Conservation (phyloP, 2,888 invertebrate genomes). For the Falcaria lacertinaria region DNA sequence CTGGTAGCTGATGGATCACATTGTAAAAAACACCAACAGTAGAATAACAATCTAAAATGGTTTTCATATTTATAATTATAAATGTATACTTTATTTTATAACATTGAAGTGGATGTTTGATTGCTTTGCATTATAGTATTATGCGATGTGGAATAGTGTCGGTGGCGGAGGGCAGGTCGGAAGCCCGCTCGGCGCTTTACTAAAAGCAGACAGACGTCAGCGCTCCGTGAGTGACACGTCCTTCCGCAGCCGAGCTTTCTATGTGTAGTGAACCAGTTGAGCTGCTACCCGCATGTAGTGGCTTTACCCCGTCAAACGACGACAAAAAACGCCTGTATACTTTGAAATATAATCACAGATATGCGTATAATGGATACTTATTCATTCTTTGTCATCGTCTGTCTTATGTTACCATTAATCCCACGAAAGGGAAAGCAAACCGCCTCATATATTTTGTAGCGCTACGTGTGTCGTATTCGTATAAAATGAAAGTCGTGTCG, state of each 20-base stretch:
- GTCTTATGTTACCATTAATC: conserved; percentile 36
- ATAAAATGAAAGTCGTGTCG: conserved; percentile 73
- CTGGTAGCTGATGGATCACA: too few species aligned
- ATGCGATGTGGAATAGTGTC: conserved; percentile 42
- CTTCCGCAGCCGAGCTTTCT: conserved; percentile 62
- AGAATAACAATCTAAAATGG: too few species aligned
- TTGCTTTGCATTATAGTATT: conserved; percentile 9
- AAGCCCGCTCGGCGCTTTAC: conserved; percentile 53
- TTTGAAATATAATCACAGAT: conserved; percentile 1
- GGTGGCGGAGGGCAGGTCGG: conserved; percentile 66
- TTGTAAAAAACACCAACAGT: too few species aligned
- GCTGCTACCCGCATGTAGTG: conserved; percentile 38
- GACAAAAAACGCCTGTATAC: conserved; percentile 19
- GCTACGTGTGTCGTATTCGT: conserved; percentile 53
- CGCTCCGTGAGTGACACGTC: conserved; percentile 66
- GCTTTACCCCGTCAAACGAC: conserved; percentile 24
- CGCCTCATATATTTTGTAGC: conserved; percentile 42
- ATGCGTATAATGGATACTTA: conserved; percentile 9
- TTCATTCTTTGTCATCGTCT: conserved; percentile 17
- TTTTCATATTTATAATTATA: too few species aligned
- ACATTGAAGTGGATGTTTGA: neutral
- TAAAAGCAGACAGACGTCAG: conserved; percentile 67
- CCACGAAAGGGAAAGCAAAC: conserved; percentile 46
- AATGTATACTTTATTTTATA: too few species aligned
- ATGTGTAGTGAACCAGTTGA: conserved; percentile 27